A percentile compares a stretch with the other conserved stretches of the same genome.
Evolutionary conservation across 2,113 vertebrate genomes (phyloP).

Genomic region (Dicerorhinus sumatrensis): DNA sequence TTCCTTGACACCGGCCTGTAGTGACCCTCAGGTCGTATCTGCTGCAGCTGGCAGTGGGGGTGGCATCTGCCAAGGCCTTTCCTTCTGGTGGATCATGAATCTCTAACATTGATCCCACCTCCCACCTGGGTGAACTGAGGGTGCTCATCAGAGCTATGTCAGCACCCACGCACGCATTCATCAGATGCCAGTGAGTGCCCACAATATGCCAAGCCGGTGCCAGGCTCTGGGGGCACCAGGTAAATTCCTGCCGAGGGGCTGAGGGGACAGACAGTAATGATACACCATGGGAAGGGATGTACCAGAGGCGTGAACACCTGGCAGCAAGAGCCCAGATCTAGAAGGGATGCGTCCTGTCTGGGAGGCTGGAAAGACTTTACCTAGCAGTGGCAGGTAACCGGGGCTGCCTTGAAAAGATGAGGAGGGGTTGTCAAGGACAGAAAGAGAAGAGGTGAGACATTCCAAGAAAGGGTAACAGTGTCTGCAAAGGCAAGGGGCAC

Average conservation of each 20-base stretch:
- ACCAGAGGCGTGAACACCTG: not conserved
- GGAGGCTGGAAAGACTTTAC: not conserved
- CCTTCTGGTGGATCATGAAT: not conserved
- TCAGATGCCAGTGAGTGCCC: not conserved
- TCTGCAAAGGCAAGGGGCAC: fast-evolving
- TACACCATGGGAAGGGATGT: not conserved
- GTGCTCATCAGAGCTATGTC: too few relatives aligned
- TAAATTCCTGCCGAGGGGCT: not conserved
- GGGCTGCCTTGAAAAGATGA: not conserved
- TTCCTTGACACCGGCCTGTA: fast-evolving
- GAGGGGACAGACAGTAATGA: not conserved
- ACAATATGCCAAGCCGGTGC: fast-evolving
- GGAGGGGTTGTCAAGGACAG: not conserved
- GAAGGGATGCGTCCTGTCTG: not conserved
- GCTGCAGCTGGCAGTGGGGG: not conserved
- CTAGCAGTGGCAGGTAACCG: not conserved
- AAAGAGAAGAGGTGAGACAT: not conserved
- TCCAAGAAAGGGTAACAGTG: not conserved
- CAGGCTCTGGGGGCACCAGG: not conserved
- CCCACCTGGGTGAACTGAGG: not conserved
- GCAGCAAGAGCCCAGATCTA: not conserved
- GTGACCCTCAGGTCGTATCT: not conserved
- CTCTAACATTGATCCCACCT: not conserved
- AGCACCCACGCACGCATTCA: fast-evolving
- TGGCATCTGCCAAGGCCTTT: not conserved